Evolutionary conservation across 2,888 invertebrate genomes (phyloP).

Genomic region (Eupsilia transversa): DNA sequence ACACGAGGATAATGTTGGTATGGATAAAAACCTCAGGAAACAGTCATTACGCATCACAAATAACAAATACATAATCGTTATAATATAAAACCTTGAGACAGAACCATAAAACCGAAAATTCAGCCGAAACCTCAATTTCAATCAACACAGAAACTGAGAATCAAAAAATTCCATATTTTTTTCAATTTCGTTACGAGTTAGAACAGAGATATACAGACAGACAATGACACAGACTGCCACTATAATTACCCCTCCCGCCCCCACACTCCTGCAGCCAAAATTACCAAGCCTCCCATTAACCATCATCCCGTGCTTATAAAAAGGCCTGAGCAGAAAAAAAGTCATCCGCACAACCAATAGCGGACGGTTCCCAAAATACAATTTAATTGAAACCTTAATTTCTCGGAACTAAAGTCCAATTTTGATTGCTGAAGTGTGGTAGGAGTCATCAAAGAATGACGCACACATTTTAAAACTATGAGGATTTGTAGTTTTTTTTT

Average conservation of each 20-base stretch:
- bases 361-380: conserved; percentile 59
- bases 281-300: conserved; percentile 87
- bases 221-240: conserved; percentile 88
- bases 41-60: conserved; percentile 38
- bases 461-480: conserved; percentile 68
- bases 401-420: conserved; percentile 28
- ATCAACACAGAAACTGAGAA: conserved; percentile 63
- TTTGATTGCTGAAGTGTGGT: conserved; percentile 45
- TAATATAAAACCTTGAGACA: conserved; percentile 51
- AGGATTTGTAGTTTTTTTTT: conserved; percentile 59
- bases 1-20: not conserved
- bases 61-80: conserved; percentile 40
- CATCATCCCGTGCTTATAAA: conserved; percentile 87
- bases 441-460: conserved; percentile 68
- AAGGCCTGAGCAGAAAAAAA: conserved; percentile 80
- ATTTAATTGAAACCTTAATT: conserved; percentile 70
- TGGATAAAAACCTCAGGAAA: conserved; percentile 28
- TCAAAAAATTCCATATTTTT: conserved; percentile 60
- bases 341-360: conserved; percentile 82
- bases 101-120: conserved; percentile 58
- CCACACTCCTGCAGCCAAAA: conserved; percentile 78
- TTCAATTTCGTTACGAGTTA: conserved; percentile 80
- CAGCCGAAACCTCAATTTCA: conserved; percentile 60
- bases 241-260: conserved; percentile 84
- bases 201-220: conserved; percentile 81